These are phyloP conservation scores for Batillaria attramentaria DNA, from an alignment of 1,140 invertebrate genomes.

Conservation along the genomic window DNA sequence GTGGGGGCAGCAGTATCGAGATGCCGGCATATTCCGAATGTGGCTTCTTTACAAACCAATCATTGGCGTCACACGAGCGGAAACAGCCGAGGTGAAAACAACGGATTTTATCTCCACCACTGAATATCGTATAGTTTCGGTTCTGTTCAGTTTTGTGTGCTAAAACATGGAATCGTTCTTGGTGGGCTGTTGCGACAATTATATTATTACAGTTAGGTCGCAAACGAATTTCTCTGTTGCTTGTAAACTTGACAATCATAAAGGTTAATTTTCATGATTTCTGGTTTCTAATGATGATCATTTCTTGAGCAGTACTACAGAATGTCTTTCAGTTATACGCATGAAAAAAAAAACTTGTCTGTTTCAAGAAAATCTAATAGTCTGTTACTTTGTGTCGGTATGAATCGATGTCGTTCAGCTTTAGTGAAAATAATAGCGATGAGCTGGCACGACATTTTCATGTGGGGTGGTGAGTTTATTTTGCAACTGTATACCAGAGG, in stretches of 20 bases:
- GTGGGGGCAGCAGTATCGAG: background rate
- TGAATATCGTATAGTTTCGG: background rate
- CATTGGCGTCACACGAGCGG: background rate
- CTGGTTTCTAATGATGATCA: too few relatives aligned
- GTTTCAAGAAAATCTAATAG: too few relatives aligned
- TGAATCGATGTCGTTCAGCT: background rate
- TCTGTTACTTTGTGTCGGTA: background rate
- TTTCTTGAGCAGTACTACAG: too few relatives aligned
- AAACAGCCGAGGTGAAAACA: background rate
- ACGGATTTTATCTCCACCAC: background rate
- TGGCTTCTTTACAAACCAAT: background rate
- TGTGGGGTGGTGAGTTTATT: too few relatives aligned
- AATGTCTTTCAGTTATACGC: too few relatives aligned
- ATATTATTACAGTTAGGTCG: background rate
- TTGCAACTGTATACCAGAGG: too few relatives aligned
- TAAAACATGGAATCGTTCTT: too few relatives aligned
- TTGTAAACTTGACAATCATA: background rate
- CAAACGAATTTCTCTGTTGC: conserved; percentile 3
- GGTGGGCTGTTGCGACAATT: too few relatives aligned
- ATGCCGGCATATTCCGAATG: background rate
- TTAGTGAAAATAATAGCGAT: background rate
- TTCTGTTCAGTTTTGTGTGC: too few relatives aligned
- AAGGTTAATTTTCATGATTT: too few relatives aligned
- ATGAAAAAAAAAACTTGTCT: too few relatives aligned
- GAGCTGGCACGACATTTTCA: too few relatives aligned